These are phyloP conservation scores for Lasioglossum calceatum DNA, from an alignment of 2,888 invertebrate species.

Conservation along the genomic window DNA sequence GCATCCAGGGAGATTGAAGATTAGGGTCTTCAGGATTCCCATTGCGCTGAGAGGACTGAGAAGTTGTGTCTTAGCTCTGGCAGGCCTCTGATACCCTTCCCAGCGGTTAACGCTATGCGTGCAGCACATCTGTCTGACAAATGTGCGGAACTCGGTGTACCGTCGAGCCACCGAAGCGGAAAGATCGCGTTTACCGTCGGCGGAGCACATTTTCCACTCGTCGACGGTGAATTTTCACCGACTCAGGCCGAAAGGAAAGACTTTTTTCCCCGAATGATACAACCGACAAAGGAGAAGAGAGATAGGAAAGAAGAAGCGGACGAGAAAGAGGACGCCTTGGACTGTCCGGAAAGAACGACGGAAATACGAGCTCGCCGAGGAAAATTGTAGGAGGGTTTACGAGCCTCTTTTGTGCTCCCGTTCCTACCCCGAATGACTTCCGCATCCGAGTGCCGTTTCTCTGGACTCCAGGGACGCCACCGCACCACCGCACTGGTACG, in stretches of 20 bases:
- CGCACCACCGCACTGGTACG: slow-evolving; percentile 1
- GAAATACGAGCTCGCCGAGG: slow-evolving; percentile 49
- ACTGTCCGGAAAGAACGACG: slow-evolving; percentile 43
- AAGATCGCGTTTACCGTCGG: slow-evolving; percentile 6
- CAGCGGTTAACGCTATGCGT: neutral
- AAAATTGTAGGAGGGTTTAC: slow-evolving; percentile 63
- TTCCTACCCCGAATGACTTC: slow-evolving; percentile 61
- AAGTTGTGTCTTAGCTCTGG: neutral
- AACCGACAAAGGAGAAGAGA: neutral
- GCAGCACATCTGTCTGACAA: neutral
- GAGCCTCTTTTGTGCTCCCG: slow-evolving; percentile 58
- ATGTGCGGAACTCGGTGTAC: slow-evolving; percentile 5
- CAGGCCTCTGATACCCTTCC: neutral
- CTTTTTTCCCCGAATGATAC: neutral
- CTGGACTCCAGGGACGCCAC: slow-evolving; percentile 17
- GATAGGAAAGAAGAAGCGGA: neutral
- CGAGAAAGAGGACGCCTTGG: neutral
- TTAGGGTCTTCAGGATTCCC: neutral
- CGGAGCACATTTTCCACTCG: slow-evolving; percentile 3
- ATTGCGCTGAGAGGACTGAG: no score
- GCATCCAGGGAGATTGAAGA: neutral
- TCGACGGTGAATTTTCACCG: slow-evolving; percentile 1
- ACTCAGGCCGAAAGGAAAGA: neutral
- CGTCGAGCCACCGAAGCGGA: neutral
- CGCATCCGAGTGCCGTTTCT: slow-evolving; percentile 61